These are phyloP conservation scores for Leptopilina clavipes DNA, from an alignment of 1,140 invertebrate genomes.

Conservation along the genomic window DNA sequence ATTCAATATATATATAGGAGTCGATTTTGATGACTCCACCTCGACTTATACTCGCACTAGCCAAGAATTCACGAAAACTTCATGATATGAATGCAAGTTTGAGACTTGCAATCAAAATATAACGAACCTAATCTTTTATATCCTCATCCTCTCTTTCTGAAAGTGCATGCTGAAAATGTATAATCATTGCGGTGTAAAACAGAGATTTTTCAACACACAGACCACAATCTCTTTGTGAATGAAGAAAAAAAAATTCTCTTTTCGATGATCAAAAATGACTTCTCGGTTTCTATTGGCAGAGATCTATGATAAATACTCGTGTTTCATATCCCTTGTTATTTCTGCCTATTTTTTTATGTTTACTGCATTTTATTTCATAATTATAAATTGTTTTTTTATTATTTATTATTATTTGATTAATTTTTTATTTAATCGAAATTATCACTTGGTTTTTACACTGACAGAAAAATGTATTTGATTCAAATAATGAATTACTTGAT, in stretches of 20 bases:
- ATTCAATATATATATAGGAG: constrained; percentile 45
- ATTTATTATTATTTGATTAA: no score
- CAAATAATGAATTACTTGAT: no score
- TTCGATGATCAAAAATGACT: not conserved
- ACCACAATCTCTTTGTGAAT: not conserved
- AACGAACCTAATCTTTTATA: constrained; percentile 17
- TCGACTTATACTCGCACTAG: not conserved
- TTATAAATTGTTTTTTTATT: no score
- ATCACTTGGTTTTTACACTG: no score
- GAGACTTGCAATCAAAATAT: constrained; percentile 9
- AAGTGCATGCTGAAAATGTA: constrained; percentile 18
- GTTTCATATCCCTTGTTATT: no score
- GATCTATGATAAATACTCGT: no score
- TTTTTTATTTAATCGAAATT: no score
- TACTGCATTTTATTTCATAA: no score
- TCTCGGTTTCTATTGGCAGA: not conserved
- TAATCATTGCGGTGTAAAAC: not conserved
- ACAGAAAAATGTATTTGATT: no score
- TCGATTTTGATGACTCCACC: constrained; percentile 49
- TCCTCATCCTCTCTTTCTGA: not conserved
- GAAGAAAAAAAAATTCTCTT: not conserved
- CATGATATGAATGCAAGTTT: not conserved
- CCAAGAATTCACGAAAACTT: constrained; percentile 25
- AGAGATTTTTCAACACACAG: not conserved
- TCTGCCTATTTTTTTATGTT: no score